phyloP scores from a whole-genome alignment of 2,888 invertebrate species.

The Caenorhabditis sulstoni region DNA sequence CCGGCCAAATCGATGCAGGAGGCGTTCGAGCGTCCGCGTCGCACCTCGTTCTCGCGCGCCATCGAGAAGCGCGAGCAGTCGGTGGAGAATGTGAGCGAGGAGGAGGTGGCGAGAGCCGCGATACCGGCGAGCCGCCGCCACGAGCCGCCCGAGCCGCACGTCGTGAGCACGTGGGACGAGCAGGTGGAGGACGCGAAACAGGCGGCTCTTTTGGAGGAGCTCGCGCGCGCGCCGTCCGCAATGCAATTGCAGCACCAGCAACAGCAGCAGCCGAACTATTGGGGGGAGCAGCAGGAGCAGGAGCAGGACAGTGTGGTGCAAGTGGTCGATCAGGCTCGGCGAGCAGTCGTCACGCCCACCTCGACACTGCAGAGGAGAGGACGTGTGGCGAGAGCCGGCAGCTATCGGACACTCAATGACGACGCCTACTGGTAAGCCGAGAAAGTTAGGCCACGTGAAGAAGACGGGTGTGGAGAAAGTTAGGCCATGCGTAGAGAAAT shows the following conservation, averaged over 20 bases:
- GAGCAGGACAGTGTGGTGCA: slow-evolving; percentile 47
- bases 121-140: slow-evolving; percentile 53
- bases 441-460: not conserved
- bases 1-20: slow-evolving; percentile 80
- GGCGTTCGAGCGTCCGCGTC: slow-evolving; percentile 72
- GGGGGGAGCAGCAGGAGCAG: not conserved
- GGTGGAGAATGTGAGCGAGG: slow-evolving; percentile 60
- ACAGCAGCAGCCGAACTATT: slow-evolving; percentile 42
- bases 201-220: slow-evolving; percentile 64
- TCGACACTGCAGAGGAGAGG: slow-evolving; percentile 59
- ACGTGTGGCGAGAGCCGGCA: slow-evolving; percentile 61
- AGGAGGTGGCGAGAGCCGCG: slow-evolving; percentile 54
- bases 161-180: slow-evolving; percentile 80
- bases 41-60: slow-evolving; percentile 64
- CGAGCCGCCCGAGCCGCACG: slow-evolving; percentile 20
- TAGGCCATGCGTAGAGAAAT: no score
- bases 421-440: slow-evolving; percentile 56
- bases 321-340: slow-evolving; percentile 73
- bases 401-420: slow-evolving; percentile 68
- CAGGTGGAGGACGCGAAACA: slow-evolving; percentile 76
- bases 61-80: slow-evolving; percentile 65
- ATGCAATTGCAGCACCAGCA: slow-evolving; percentile 53
- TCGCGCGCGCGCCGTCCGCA: slow-evolving; percentile 63
- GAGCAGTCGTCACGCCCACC: slow-evolving; percentile 66
- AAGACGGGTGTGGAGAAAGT: no score